Percentiles rank a stretch among this genome's conserved stretches.
These are phyloP conservation scores for Cantharis rufa DNA, from an alignment of 2,888 invertebrate genomes.

Conservation along the genomic window DNA sequence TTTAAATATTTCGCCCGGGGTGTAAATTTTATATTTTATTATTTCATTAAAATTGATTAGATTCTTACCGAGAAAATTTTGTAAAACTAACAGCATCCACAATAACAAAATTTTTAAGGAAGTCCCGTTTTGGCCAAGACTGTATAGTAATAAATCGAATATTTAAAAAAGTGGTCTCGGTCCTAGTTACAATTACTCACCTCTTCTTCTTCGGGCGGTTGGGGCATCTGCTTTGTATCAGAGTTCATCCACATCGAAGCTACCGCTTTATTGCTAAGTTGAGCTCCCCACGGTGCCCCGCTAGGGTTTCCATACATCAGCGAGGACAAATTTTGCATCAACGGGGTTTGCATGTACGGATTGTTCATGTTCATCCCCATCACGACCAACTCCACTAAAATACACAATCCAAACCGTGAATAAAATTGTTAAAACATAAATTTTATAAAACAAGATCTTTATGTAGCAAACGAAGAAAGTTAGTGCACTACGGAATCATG, in stretches of 20 bases:
- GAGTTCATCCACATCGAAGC: slow-evolving; percentile 65
- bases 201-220: slow-evolving; percentile 53
- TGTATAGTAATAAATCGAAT: background rate
- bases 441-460: background rate
- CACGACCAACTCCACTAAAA: slow-evolving; percentile 68
- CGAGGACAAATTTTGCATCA: slow-evolving; percentile 50
- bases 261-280: slow-evolving; percentile 60
- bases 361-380: slow-evolving; percentile 57
- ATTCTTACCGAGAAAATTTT: too few relatives aligned
- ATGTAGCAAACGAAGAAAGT: background rate
- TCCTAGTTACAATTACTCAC: slow-evolving; percentile 14
- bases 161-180: background rate
- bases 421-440: background rate
- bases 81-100: background rate
- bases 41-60: too few relatives aligned
- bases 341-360: slow-evolving; percentile 51
- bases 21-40: too few relatives aligned
- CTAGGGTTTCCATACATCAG: slow-evolving; percentile 46
- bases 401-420: slow-evolving; percentile 24
- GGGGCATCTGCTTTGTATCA: slow-evolving; percentile 45
- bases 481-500: background rate
- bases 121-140: background rate
- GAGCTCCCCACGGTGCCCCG: slow-evolving; percentile 49
- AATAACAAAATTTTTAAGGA: background rate
- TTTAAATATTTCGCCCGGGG: too few relatives aligned